Evolutionary conservation across 2,797 vertebrate species (phyloP), one percentile per base, ranked within the genome.

Genomic region (Hydrolagus colliei): DNA sequence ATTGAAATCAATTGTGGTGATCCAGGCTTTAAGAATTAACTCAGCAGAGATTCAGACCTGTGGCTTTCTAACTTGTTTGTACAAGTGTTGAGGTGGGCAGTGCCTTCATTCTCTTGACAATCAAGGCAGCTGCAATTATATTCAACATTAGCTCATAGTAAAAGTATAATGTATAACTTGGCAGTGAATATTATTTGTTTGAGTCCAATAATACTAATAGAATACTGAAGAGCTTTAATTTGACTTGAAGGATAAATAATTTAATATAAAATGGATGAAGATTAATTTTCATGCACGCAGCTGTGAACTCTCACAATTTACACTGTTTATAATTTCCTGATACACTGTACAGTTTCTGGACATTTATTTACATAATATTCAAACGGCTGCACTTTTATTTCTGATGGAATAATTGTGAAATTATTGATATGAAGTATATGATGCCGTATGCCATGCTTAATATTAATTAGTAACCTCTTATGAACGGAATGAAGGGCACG

Each of bases 201-300:
- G 32, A 82, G 67, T 11, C 35, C 67, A 82, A 82, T 82, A 18
- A 35, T 65, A 52, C 41, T 52, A 68, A 8, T 68, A 68, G 63
- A 65, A 32, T 65, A 68, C 8, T 41, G 27, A 68, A 82, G 62
- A 82, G 79, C 79, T 82, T 62, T 82, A 32, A 68, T 27, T 35
- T 82, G 65, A 82, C 79, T 67, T 68, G 20, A 35, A 67, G 20
- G 41, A 82, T 4, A 27, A 13, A 82, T 14, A 18, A 35, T 65
- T 82, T 67, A 82, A 82, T 27, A 82, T 68, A 82, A 41, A 68
- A 18, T 91, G 94, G 90, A 94, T 94, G 93, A 95, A 93, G 93
- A 93, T 92, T 92, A 92, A 95, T 94, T 94, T 93, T 92, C 92
- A 94, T 92, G 87, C 87, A 85, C 92, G 89, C 93, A 94, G 92